These are phyloP conservation scores for Hippocampus barbouri DNA, from an alignment of 2,113 vertebrate genomes.

Conservation along the genomic window DNA sequence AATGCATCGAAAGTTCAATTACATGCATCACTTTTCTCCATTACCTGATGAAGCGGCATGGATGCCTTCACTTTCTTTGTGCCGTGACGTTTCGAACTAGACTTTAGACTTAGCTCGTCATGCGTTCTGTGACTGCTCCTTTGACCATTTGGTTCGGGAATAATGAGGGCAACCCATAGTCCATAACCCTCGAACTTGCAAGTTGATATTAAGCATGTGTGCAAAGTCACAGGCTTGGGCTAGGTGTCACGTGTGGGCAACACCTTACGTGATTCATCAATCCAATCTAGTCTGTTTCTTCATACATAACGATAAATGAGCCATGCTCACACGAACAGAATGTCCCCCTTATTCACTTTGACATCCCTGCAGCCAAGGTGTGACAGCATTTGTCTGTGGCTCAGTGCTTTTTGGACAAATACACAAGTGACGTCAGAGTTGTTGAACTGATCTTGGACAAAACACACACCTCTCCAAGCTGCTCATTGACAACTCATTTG, in stretches of 20 bases:
- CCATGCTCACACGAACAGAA: neutral
- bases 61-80: neutral
- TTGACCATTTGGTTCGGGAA: neutral
- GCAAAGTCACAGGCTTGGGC: neutral
- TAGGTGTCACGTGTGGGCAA: neutral
- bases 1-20: neutral
- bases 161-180: neutral
- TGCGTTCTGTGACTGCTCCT: neutral
- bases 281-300: neutral
- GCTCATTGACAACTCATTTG: neutral
- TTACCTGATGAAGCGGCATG: neutral
- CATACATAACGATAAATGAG: neutral
- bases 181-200: neutral
- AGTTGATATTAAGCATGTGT: neutral
- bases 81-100: neutral
- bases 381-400: neutral
- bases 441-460: neutral
- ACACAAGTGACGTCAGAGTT: neutral
- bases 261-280: neutral
- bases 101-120: neutral
- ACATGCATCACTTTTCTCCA: neutral
- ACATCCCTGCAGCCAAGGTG: neutral
- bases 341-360: neutral
- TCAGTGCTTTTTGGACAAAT: neutral
- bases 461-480: neutral